These are phyloP conservation scores for Gymnoscelis rufifasciata DNA, from an alignment of 2,888 invertebrate species.

Conservation along the genomic window DNA sequence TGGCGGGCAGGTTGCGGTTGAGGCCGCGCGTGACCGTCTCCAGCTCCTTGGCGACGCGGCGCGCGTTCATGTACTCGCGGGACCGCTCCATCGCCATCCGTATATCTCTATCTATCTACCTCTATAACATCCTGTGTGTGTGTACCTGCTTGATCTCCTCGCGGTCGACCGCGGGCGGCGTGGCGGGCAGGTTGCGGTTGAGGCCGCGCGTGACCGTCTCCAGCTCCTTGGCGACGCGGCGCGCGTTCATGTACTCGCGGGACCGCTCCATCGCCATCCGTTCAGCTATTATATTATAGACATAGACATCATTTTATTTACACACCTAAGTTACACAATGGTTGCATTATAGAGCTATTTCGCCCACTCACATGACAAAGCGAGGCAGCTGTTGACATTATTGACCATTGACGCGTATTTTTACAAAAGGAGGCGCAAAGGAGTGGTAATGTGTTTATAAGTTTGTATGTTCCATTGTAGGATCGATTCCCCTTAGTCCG, in stretches of 20 bases:
- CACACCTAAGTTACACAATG: too few relatives aligned
- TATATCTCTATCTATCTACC: too few relatives aligned
- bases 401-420: too few relatives aligned
- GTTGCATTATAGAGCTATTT: too few relatives aligned
- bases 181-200: slow-evolving; percentile 96
- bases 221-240: slow-evolving; percentile 96
- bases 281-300: slow-evolving; percentile 85
- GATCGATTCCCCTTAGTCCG: too few relatives aligned
- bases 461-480: too few relatives aligned
- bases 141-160: slow-evolving; percentile 93
- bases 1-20: slow-evolving; percentile 96
- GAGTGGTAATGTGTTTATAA: too few relatives aligned
- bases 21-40: slow-evolving; percentile 96
- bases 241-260: slow-evolving; percentile 98
- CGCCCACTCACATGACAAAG: too few relatives aligned
- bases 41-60: slow-evolving; percentile 96
- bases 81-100: slow-evolving; percentile 98
- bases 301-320: too few relatives aligned
- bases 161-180: slow-evolving; percentile 94
- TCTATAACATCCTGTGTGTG: background rate
- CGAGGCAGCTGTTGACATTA: too few relatives aligned
- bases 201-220: slow-evolving; percentile 96
- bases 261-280: slow-evolving; percentile 98
- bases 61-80: slow-evolving; percentile 98
- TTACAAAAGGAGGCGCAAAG: too few relatives aligned